A percentile compares a stretch with the other conserved stretches of the same genome.
Conservation (phyloP, 2,113 vertebrate species). For the Limanda limanda region DNA sequence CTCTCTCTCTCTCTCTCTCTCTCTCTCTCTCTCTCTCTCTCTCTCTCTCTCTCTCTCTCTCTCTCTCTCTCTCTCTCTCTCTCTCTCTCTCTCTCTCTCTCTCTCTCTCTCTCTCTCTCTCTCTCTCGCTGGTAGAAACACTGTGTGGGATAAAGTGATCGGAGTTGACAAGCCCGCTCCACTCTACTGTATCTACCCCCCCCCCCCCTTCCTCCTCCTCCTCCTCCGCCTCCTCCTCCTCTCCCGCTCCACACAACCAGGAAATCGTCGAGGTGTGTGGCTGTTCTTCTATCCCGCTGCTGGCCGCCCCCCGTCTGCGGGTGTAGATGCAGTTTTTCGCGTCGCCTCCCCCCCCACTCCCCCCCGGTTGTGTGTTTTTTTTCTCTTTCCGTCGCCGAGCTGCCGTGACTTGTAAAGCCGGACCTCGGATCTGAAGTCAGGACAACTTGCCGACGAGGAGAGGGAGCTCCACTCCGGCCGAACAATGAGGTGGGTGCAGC, state of each 20-base stretch:
- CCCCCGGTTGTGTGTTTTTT: neutral
- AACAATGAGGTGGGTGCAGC: constrained; percentile 84
- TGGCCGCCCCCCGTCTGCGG: constrained; percentile 66
- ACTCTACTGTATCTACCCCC: constrained; percentile 78
- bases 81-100: constrained; percentile 4
- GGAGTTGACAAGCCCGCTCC: constrained; percentile 83
- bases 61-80: neutral
- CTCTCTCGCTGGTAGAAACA: constrained; percentile 32
- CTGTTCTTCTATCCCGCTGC: constrained; percentile 69
- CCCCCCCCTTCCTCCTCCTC: constrained; percentile 49
- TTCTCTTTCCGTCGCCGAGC: constrained; percentile 19
- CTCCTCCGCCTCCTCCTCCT: constrained; percentile 55
- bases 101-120: too few relatives aligned
- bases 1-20: neutral
- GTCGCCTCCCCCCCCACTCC: neutral
- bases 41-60: neutral
- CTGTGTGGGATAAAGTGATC: constrained; percentile 73
- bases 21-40: constrained; percentile 4
- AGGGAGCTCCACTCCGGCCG: constrained; percentile 76
- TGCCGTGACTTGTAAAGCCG: constrained; percentile 49
- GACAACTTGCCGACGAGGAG: constrained; percentile 70
- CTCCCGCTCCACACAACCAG: constrained; percentile 78
- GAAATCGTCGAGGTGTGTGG: constrained; percentile 84
- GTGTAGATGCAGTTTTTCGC: constrained; percentile 66
- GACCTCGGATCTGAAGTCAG: constrained; percentile 65